Evolutionary conservation across 2,113 vertebrate genomes (phyloP).

Genomic region (Boulengeromyrus knoepffleri): DNA sequence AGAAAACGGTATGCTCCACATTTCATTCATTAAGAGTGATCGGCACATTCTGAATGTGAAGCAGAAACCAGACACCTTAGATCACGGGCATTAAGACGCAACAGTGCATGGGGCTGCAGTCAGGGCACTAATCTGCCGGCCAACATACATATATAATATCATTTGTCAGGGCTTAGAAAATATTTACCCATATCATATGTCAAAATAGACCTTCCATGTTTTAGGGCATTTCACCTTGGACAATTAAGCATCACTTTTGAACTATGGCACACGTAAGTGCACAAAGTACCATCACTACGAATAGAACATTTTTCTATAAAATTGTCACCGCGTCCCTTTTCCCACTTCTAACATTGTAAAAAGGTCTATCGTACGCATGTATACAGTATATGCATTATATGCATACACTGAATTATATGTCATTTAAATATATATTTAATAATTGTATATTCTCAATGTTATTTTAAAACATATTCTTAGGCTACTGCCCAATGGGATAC

Average conservation of each 20-base stretch:
- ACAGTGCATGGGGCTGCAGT: background rate
- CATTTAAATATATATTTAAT: background rate
- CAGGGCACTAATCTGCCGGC: background rate
- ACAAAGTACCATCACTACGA: background rate
- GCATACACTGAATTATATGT: background rate
- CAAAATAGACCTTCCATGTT: background rate
- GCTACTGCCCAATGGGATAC: background rate
- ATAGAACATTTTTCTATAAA: background rate
- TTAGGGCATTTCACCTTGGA: background rate
- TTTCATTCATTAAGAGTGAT: background rate
- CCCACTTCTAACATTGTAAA: background rate
- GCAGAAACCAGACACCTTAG: background rate
- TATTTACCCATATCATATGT: background rate
- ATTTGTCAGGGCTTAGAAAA: background rate
- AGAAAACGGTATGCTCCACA: background rate
- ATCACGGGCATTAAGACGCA: background rate
- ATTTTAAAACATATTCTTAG: background rate
- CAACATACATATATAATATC: background rate
- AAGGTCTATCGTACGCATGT: background rate
- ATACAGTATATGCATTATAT: background rate
- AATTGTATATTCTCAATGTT: background rate
- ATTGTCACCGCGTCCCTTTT: background rate
- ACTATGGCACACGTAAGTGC: background rate
- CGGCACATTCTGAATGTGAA: background rate
- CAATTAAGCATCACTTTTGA: background rate